Evolutionary conservation across 2,888 invertebrate species (phyloP).

Genomic region (Agrochola litura): DNA sequence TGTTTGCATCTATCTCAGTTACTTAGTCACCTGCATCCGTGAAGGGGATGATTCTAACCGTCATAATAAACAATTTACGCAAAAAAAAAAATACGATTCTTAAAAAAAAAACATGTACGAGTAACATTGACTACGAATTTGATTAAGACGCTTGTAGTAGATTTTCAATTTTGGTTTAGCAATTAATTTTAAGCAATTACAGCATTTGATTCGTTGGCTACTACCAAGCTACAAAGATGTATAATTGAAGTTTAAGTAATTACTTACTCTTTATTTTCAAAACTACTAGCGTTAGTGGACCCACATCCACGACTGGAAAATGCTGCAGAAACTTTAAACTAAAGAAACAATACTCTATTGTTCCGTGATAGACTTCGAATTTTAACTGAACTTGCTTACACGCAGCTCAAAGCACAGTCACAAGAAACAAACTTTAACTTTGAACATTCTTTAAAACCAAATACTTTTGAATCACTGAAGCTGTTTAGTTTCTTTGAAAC

Average conservation of each 20-base stretch:
- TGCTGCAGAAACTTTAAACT: conserved; percentile 12
- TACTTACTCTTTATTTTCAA: conserved; percentile 2
- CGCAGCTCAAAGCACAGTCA: conserved; percentile 26
- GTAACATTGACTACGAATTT: no score
- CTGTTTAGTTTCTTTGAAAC: conserved; percentile 30
- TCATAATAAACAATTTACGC: neutral
- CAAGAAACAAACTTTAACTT: conserved; percentile 44
- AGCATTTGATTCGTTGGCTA: neutral
- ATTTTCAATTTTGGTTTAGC: neutral
- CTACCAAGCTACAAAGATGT: neutral
- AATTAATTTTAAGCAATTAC: neutral
- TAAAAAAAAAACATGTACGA: no score
- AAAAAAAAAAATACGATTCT: no score
- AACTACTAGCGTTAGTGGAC: neutral
- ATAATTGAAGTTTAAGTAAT: conserved; percentile 20
- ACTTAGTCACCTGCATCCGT: neutral
- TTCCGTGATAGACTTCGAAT: conserved; percentile 25
- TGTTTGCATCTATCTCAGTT: neutral
- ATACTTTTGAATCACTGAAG: conserved; percentile 27
- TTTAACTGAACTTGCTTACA: conserved; percentile 35
- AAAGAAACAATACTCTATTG: conserved; percentile 43
- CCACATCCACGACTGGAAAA: conserved; percentile 22
- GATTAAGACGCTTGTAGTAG: no score
- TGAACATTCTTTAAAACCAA: conserved; percentile 40
- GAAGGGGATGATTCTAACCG: neutral